Base-by-base conservation (phyloP, 1,140 invertebrate genomes). In the Lethrus apterus region DNA sequence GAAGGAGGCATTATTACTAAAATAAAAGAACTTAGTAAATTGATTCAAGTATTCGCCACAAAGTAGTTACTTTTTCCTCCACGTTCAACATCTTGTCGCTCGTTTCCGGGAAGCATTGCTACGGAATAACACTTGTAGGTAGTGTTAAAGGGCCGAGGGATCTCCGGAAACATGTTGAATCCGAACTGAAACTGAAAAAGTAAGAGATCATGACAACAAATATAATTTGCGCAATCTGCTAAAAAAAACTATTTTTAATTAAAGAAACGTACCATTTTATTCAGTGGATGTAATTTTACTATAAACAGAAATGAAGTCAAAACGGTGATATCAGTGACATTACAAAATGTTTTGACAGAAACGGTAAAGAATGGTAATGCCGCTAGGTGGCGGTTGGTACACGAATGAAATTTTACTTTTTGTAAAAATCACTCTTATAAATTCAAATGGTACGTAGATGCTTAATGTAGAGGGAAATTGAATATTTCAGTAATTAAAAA, bases 1-100 rank as follows among this genome's bases (percentile, higher is more conserved):
- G 93, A 97, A 9, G 93, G 91, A 33, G 94, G 94, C 91, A 98
- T 95, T 17, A 98, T 97, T 59, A 98, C 93, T 96, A 59, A 21
- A 77, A 73, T 58, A 59, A 44, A 55, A 47, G 42, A 64, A 62
- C 30, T 23, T 52, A 50, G 24, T 13, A 34, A 46, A 8, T n/a
- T 36, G 13, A 36, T n/a, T 11, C 31, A 46, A 5, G n/a, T 9
- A 3, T 19, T 31, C 24, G 19, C 14, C 3, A 11, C 11, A 15
- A 32, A 36, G 4, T 49, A 64, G 78, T 75, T 74, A 94, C 91
- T 98, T 81, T 98, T 98, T 57, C 93, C 93, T 58, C 94, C 94
- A 60, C 87, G 79, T 75, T 98, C 94, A n/a, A 98, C 91, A 70
- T 97, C 91, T 62, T 89, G 82, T 51, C 93, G 74, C 56, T 96